These are phyloP conservation scores for Camponotus fellah DNA, from an alignment of 2,888 invertebrate genomes.

Conservation along the genomic window DNA sequence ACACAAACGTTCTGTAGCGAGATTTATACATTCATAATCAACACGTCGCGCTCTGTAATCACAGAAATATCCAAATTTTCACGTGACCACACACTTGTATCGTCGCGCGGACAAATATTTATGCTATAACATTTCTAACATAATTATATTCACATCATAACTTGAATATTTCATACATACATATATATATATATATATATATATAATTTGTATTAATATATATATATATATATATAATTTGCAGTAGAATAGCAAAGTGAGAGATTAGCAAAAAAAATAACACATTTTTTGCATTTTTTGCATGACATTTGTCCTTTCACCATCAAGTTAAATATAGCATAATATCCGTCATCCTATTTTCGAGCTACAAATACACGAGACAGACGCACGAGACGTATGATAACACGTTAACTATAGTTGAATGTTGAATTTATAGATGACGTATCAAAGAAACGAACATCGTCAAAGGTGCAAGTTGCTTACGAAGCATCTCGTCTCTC, in stretches of 20 bases:
- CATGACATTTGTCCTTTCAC: background rate
- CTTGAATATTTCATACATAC: background rate
- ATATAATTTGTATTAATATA: no score
- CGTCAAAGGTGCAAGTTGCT: constrained; percentile 12
- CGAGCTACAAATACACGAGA: background rate
- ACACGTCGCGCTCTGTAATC: background rate
- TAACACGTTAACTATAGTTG: constrained; percentile 24
- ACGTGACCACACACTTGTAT: background rate
- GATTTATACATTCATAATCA: constrained; percentile 8
- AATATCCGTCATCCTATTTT: constrained; percentile 6
- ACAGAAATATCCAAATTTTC: background rate
- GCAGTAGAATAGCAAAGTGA: background rate
- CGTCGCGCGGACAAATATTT: background rate
- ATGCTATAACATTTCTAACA: background rate
- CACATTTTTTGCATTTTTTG: background rate
- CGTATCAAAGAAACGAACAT: constrained; percentile 12
- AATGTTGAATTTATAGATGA: constrained; percentile 40
- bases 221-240: background rate
- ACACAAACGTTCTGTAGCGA: background rate
- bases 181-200: no score
- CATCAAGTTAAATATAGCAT: background rate
- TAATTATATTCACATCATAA: background rate
- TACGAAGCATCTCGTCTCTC: background rate
- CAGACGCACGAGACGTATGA: constrained; percentile 22
- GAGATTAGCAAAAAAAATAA: background rate